Conservation (phyloP, 2,888 invertebrate genomes). For the Hypsopygia costalis region DNA sequence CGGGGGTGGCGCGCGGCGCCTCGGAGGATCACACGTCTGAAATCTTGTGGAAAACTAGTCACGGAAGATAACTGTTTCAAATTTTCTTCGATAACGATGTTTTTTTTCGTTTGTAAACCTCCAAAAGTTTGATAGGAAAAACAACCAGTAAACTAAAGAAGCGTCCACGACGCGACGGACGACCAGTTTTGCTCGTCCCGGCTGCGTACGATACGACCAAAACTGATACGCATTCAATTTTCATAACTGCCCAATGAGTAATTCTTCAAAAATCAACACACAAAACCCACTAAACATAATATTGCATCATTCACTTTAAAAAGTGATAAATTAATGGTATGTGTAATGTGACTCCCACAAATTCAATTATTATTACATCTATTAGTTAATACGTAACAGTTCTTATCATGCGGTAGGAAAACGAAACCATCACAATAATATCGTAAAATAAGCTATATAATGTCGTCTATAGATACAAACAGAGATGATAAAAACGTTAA, state of each 20-base stretch:
- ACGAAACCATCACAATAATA: slow-evolving; percentile 77
- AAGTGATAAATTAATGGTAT: slow-evolving; percentile 63
- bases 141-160: slow-evolving; percentile 55
- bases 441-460: slow-evolving; percentile 70
- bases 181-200: slow-evolving; percentile 29
- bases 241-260: slow-evolving; percentile 67
- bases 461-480: slow-evolving; percentile 71
- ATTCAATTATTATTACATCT: slow-evolving; percentile 59
- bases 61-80: slow-evolving; percentile 59
- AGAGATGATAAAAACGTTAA: slow-evolving; percentile 68
- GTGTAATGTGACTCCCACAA: slow-evolving; percentile 67
- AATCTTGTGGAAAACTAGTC: slow-evolving; percentile 56
- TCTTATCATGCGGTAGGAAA: slow-evolving; percentile 74
- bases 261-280: slow-evolving; percentile 56
- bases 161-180: slow-evolving; percentile 32
- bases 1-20: slow-evolving; percentile 48
- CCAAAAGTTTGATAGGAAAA: slow-evolving; percentile 80
- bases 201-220: neutral
- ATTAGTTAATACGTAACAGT: slow-evolving; percentile 70
- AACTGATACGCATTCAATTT: slow-evolving; percentile 42
- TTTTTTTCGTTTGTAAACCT: slow-evolving; percentile 71
- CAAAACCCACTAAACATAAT: slow-evolving; percentile 58
- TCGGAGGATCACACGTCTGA: slow-evolving; percentile 56
- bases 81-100: slow-evolving; percentile 65
- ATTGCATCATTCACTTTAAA: slow-evolving; percentile 53